Evolutionary conservation across 2,797 vertebrate genomes (phyloP), one percentile per base, ranked within the genome.

Genomic region (Falco rusticolus): DNA sequence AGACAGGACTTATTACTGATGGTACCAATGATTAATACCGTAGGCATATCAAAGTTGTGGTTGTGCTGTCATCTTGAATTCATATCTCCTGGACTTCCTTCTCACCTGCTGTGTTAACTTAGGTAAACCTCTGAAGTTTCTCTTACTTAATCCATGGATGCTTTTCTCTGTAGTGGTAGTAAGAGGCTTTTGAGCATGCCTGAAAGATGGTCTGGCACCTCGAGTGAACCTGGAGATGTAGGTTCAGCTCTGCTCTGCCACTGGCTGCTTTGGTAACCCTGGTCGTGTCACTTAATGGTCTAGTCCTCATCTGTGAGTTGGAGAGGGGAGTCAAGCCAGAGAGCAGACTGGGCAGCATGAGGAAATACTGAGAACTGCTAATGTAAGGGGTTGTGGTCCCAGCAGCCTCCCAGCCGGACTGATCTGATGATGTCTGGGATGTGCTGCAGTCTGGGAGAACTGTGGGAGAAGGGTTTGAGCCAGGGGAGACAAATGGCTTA

Each of bases 1-100:
- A 96, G 92, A 83, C 84, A 91, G 87, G 75, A 92, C 89, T 96
- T 95, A 68, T 78, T 95, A 87, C 68, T 1, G 4, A 43, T 66
- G 80, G 61, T 83, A 50, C 71, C 9, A 1, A 59, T 93, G 91
- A 93, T 94, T 88, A 93, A 84, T 93, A 33, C 84, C 28, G 1
- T 69, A 70, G 83, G 83, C 70, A 84, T 90, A 88, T 94, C 87
- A 93, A 86, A 94, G 70, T 24, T 59, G 63, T 93, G 61, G 45
- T 45, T 69, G 39, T 70, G 80, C 83, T 86, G 85, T 81, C 91
- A 63, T 94, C 87, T 76, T 39, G 83, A 91, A 84, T 94, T 87
- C 70, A 5, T 69, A 47, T 83, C 90, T 95, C 91, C 60, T 84
- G 80, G 66, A 59, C 66, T 84, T 70, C 89, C 33, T 84, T 91